These are phyloP conservation scores for Hippasteria phrygiana DNA, from an alignment of 53 echinoderm and acorn worm genomes.

Conservation along the genomic window DNA sequence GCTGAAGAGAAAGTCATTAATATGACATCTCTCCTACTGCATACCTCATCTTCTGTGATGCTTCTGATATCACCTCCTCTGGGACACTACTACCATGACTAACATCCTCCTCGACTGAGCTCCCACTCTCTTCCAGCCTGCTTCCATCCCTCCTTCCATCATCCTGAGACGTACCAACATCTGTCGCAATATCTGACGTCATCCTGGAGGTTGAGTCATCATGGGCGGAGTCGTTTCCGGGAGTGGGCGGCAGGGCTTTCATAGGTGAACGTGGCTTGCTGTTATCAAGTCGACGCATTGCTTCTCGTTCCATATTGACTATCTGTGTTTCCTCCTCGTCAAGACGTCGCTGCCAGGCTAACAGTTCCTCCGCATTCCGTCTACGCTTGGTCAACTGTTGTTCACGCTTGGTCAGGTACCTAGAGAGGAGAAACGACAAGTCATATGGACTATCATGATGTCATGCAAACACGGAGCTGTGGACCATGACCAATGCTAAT, in stretches of 20 bases:
- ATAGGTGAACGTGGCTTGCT: conserved; percentile 31
- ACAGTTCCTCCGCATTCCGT: conserved; percentile 88
- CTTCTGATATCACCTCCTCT: conserved; percentile 78
- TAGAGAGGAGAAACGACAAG: conserved; percentile 17
- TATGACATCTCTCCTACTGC: too few species aligned
- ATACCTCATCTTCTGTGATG: conserved; percentile 62
- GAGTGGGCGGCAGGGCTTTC: conserved; percentile 18
- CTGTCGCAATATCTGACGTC: conserved; percentile 13
- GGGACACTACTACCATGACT: conserved; percentile 74
- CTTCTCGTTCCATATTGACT: conserved; percentile 81
- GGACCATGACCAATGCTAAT: conserved; percentile 16
- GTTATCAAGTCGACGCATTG: conserved; percentile 70
- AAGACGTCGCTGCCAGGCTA: conserved; percentile 93
- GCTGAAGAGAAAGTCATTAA: too few species aligned
- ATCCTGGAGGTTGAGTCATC: not conserved
- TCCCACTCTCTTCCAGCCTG: conserved; percentile 59
- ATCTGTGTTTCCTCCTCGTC: conserved; percentile 90
- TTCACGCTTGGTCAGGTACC: conserved; percentile 86
- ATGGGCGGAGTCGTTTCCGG: conserved; percentile 38
- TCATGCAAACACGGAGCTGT: not conserved
- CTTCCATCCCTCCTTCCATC: conserved; percentile 39
- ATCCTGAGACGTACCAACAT: conserved; percentile 45
- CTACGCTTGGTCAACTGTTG: conserved; percentile 85
- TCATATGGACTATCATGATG: not conserved
- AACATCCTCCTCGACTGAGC: conserved; percentile 74